phyloP scores from a whole-genome alignment of 1,140 invertebrate genomes.

The Aplysia californica region DNA sequence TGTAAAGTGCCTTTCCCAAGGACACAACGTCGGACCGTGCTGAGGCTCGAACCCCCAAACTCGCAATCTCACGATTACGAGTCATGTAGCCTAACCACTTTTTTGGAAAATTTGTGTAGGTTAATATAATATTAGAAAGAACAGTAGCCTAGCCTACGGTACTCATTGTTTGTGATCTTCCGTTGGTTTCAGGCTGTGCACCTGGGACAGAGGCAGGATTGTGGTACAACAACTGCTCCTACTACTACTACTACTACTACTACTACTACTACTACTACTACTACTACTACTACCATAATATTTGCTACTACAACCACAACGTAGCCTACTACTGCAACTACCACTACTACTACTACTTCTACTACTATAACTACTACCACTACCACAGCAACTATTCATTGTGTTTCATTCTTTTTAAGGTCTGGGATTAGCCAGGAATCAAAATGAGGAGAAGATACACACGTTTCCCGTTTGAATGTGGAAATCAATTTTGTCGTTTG shows the following conservation, averaged over 20 bases:
- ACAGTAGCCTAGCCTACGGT: not conserved
- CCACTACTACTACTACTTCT: not conserved
- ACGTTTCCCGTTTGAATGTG: not conserved
- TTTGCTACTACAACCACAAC: not conserved
- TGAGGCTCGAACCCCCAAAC: too few relatives aligned
- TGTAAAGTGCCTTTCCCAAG: too few relatives aligned
- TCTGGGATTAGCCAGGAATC: too few relatives aligned
- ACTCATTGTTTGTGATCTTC: not conserved
- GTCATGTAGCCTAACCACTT: too few relatives aligned
- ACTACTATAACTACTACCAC: not conserved
- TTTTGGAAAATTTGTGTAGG: too few relatives aligned
- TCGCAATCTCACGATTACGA: too few relatives aligned
- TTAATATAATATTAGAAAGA: too few relatives aligned
- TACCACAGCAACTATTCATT: not conserved
- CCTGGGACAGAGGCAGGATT: not conserved
- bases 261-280: slow-evolving; percentile 17
- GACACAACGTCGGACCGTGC: too few relatives aligned
- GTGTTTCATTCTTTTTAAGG: too few relatives aligned
- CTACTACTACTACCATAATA: not conserved
- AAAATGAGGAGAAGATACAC: not conserved
- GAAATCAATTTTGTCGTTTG: not conserved
- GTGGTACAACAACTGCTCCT: not conserved
- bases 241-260: slow-evolving; percentile 16
- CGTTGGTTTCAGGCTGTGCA: not conserved
- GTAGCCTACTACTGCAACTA: not conserved